Base-by-base conservation (phyloP, 2,797 vertebrate species). In the Propithecus deckenii region DNA sequence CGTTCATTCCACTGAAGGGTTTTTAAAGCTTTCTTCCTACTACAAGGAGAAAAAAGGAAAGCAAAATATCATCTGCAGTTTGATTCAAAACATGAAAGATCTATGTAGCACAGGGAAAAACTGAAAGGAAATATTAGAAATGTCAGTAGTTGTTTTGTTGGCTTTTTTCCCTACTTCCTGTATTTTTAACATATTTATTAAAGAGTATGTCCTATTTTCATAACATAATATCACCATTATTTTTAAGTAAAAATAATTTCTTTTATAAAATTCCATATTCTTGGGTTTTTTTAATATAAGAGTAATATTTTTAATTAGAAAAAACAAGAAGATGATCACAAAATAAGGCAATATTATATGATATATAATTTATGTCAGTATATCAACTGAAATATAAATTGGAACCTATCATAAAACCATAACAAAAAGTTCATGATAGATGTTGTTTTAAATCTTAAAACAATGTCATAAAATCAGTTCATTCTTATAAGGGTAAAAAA, bases 321-420 rank as follows among this genome's bases (percentile, higher is more conserved):
- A 83, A 92, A 63, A 4, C 57, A 96, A 88, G 32, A 1, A 59
- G 35, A 75, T 67, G 28, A 83, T 48, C 25, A 86, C 3, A 69
- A 88, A 93, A 76, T 59, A 46, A 32, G 6, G 89, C 14, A 30
- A 13, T 71, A 78, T 41, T 81, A 35, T n/a, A 81, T 38, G 23
- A 52, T 30, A 69, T 71, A 43, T 75, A 41, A 65, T 5, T 57
- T 90, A 52, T 72, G 35, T 95, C 48, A 85, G 25, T 74, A 83
- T 91, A 59, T 83, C 14, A 71, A 48, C 88, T 93, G 92, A 90
- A 71, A 74, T 69, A 48, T 18, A 94, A 79, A 46, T 78, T 80
- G 28, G 23, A 76, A 48, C 3, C 72, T 90, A 32, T 48, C 63
- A 83, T 65, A 87, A 84, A 65, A 83, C 8, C 74, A 72, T 18